Conservation (phyloP, 2,113 vertebrate species). For the Podarcis raffonei region DNA sequence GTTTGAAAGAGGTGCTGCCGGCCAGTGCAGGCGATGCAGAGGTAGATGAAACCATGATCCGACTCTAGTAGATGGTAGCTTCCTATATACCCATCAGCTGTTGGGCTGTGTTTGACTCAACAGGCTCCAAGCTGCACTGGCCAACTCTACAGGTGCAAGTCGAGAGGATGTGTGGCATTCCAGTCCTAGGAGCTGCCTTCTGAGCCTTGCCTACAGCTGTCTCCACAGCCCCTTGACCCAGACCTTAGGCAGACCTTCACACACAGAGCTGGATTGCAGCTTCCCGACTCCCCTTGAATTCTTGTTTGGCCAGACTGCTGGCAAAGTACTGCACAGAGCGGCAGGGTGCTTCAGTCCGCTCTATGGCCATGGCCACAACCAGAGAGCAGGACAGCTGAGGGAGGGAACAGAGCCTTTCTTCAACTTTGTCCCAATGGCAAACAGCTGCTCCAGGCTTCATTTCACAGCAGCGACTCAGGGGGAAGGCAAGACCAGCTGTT, state of each 20-base stretch:
- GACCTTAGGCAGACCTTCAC: not conserved
- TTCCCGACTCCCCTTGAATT: not conserved
- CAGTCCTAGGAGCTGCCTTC: not conserved
- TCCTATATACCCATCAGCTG: no score
- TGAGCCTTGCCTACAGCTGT: not conserved
- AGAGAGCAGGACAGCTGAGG: constrained; percentile 12
- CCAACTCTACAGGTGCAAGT: not conserved
- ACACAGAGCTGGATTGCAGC: not conserved
- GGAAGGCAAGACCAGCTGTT: not conserved
- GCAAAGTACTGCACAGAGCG: not conserved
- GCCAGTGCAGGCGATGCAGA: no score
- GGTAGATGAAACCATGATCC: no score
- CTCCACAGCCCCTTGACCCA: not conserved
- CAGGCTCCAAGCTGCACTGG: not conserved
- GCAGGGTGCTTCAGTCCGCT: not conserved
- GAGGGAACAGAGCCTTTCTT: not conserved
- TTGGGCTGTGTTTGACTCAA: not conserved
- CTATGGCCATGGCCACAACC: not conserved
- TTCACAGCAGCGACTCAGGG: not conserved
- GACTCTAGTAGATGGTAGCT: no score
- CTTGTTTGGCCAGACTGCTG: not conserved
- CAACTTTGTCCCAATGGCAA: constrained; percentile 1
- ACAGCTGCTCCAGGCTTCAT: constrained; percentile 16
- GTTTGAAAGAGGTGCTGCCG: no score
- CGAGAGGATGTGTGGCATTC: no score